Percentiles rank a stretch among this genome's conserved stretches.
Evolutionary conservation across 2,113 vertebrate genomes (phyloP).

Genomic region (Cyprinodon tularosa): DNA sequence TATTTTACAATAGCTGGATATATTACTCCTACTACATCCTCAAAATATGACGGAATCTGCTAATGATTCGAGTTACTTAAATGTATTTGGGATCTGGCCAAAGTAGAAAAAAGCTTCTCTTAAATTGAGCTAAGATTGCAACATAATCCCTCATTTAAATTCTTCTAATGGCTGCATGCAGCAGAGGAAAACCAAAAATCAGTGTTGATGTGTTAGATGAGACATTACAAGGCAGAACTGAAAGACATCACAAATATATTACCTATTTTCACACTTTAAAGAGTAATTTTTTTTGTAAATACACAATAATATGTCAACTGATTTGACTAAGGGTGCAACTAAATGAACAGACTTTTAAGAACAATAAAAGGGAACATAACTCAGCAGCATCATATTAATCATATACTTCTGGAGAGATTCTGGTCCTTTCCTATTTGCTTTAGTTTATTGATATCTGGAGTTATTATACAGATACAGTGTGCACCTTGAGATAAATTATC

Average conservation of each 20-base stretch:
- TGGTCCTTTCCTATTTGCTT: neutral
- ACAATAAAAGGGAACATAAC: neutral
- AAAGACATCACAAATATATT: neutral
- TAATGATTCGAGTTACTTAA: neutral
- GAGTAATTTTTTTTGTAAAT: neutral
- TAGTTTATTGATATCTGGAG: neutral
- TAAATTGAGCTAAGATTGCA: neutral
- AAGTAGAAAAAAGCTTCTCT: neutral
- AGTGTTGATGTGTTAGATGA: slow-evolving; percentile 6
- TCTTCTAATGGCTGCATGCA: neutral
- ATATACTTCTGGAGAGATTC: neutral
- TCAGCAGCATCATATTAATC: neutral
- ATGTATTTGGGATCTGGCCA: neutral
- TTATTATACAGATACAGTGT: neutral
- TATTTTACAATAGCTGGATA: neutral
- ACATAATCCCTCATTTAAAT: neutral
- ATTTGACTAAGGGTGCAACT: too few relatives aligned
- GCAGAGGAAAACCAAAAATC: neutral
- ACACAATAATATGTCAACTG: neutral
- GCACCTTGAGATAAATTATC: neutral
- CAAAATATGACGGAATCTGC: neutral
- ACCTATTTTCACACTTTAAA: slow-evolving; percentile 2
- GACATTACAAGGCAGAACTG: neutral
- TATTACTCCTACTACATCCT: neutral
- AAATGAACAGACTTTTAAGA: neutral